Base-by-base conservation (phyloP, 2,797 vertebrate genomes). In the Myiothlypis chrysogaster region DNA sequence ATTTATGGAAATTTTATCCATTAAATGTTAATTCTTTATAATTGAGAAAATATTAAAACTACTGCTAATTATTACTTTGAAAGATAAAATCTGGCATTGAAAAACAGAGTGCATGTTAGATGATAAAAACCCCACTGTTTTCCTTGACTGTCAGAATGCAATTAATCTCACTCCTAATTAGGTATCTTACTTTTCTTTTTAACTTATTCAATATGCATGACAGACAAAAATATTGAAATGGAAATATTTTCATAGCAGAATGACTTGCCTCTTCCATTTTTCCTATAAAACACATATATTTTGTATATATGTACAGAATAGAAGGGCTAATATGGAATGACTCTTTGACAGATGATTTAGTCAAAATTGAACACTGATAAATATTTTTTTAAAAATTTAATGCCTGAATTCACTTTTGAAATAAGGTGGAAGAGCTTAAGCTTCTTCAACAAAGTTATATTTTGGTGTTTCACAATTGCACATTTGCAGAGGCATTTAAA, bases 1-100 rank as follows among this genome's bases (percentile, higher is more conserved):
- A 30, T 91, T 93, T 87, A 83, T 83, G 76, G 75, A 89, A 95
- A 87, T 83, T 77, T 37, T 34, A 34, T 89, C n/a, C 24, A 71
- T 94, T 95, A 94, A 68, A 50, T 93, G 43, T 50, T 79, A 95
- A 93, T 63, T 65, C 30, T 91, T 93, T 75, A 52, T 81, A 86
- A 65, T 23, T 86, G n/a, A 72, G 59, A 93, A 97, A 94, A 53
- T 50, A 56, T 35, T 75, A 60, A 93, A 96, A 80, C 52, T 91
- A 22, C 56, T 84, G 19, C 22, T 83, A 83, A 86, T 86, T 83
- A 84, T 39, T 84, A 77, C 93, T 94, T 89, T 73, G 46, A 93
- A 76, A 94, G 57, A 84, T 37, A 93, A 82, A 80, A 89, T 95
- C 41, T 92, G 47, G 35, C 71, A 86, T 44, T 96, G 79, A 89